Evolutionary conservation across 2,113 vertebrate species (phyloP).

Genomic region (Malurus melanocephalus): DNA sequence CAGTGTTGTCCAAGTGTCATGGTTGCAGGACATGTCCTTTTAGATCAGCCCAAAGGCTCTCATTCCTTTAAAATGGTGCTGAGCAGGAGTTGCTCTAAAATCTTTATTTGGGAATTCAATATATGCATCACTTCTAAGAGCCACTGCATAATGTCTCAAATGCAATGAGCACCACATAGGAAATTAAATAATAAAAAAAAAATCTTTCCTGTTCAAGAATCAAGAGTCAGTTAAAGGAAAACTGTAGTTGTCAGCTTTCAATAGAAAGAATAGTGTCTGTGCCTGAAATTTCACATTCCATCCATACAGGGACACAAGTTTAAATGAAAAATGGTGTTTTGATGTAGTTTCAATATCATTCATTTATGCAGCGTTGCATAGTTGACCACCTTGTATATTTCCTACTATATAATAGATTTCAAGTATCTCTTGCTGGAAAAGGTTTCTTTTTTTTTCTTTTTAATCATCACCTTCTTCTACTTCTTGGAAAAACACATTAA

Average conservation of each 20-base stretch:
- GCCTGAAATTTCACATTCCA: neutral
- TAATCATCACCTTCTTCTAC: neutral
- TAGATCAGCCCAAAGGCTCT: neutral
- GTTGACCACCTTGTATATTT: neutral
- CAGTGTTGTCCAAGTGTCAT: neutral
- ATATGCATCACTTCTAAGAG: constrained; percentile 35
- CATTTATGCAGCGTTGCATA: neutral
- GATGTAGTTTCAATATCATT: neutral
- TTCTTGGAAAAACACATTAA: neutral
- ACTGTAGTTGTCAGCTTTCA: neutral
- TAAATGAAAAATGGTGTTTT: neutral
- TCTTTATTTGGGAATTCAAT: neutral
- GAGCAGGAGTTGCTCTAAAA: neutral
- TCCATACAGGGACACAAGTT: neutral
- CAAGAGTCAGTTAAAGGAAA: neutral
- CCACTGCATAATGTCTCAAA: constrained; percentile 30
- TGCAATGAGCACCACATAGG: constrained; percentile 31
- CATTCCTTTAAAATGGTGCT: neutral
- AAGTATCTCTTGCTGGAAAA: neutral
- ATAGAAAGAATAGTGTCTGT: neutral
- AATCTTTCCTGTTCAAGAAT: neutral
- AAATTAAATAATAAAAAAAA: constrained; percentile 55
- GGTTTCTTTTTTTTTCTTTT: neutral
- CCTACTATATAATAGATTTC: neutral
- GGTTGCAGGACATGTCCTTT: neutral